Base-by-base conservation (phyloP, 2,888 invertebrate species). In the Chorisops tibialis region DNA sequence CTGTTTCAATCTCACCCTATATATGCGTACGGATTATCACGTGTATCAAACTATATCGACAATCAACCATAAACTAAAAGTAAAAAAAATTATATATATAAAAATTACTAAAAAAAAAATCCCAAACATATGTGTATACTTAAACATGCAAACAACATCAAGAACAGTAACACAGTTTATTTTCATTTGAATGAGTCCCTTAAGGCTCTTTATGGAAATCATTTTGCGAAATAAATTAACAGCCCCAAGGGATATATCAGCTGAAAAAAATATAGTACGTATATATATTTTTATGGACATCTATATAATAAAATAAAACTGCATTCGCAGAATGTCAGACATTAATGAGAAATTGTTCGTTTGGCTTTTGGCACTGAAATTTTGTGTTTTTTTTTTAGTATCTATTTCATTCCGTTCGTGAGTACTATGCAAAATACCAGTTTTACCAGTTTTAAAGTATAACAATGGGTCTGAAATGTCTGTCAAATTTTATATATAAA, bases 191-290 rank as follows among this genome's bases (percentile, higher is more conserved):
- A 48, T 48, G 24, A 56, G 43, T 30, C 56, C 19, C 59, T 48
- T 21, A 22, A 18, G 62, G 61, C 24, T 22, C 61, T 59, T 59
- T 58, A 62, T 62, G 60, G 60, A 65, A 66, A 63, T 66, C 47
- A 62, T 62, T 66, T 65, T 63, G 61, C 60, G 58, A 65, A 63
- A 66, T 63, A 65, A 63, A 65, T 65, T 61, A 56, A 61, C 49
- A 37, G 63, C 66, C 66, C 12, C 2, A 35, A 51, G 66, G 63
- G 63, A 2, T 38, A 14, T 4, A 48, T 45, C 35, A 18, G 21
- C 35, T 37, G 47, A 59, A 59, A 59, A 38, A 48, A 48, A 59
- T 47, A 37, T 18, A 14, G 24, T 18, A 39, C 14, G 9, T 14
- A 18, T 18, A n/a, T 56, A 11, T 41, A 21, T 21, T 30, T 14